phyloP scores from a whole-genome alignment of 2,113 vertebrate genomes.

The Dasyornis broadbenti region DNA sequence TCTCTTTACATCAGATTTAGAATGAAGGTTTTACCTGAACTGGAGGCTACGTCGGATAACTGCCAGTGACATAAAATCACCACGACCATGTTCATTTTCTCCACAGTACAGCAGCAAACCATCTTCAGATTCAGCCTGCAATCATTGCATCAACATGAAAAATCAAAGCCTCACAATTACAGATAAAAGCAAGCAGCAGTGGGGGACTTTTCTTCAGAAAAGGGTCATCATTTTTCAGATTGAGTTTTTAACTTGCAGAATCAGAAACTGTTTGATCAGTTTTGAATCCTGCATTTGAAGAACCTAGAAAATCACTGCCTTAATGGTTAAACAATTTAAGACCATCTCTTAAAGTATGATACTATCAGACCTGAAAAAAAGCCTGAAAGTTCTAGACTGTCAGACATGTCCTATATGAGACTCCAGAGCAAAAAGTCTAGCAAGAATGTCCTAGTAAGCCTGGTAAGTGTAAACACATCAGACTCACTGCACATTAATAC shows the following conservation, averaged over 20 bases:
- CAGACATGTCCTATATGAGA: not conserved
- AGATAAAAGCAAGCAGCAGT: not conserved
- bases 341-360: not conserved
- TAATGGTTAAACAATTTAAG: not conserved
- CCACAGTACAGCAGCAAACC: slow-evolving; percentile 94
- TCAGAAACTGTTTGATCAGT: not conserved
- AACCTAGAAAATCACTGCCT: not conserved
- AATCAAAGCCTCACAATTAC: not conserved
- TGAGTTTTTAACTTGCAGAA: not conserved
- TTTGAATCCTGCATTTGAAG: not conserved
- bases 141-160: not conserved
- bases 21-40: slow-evolving; percentile 80
- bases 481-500: not conserved
- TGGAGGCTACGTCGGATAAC: slow-evolving; percentile 82
- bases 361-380: not conserved
- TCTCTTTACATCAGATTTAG: not conserved
- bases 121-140: slow-evolving; percentile 85
- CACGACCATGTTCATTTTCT: slow-evolving; percentile 87
- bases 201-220: not conserved
- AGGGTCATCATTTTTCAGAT: not conserved
- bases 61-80: slow-evolving; percentile 89
- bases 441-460: not conserved
- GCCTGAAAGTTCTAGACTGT: not conserved
- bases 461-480: not conserved
- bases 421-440: not conserved